Conservation (phyloP, 2,888 invertebrate genomes). For the Acrobasis repandana region DNA sequence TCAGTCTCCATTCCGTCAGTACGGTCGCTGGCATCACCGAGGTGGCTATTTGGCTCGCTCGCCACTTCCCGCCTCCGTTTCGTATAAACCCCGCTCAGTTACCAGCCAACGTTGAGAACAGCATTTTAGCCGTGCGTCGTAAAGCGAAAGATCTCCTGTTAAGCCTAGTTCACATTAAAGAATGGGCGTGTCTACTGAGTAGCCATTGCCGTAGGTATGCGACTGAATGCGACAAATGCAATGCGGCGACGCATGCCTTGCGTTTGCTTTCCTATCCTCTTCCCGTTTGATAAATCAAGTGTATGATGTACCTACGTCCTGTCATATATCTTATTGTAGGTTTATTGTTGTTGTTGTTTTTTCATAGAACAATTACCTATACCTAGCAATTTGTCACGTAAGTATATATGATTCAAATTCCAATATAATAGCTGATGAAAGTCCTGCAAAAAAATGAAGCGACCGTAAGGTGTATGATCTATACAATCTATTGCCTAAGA, state of each 20-base stretch:
- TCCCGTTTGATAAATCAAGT: too few relatives aligned
- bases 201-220: neutral
- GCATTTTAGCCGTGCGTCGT: slow-evolving; percentile 75
- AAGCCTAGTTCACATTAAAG: slow-evolving; percentile 17
- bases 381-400: too few relatives aligned
- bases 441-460: too few relatives aligned
- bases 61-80: slow-evolving; percentile 67
- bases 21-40: slow-evolving; percentile 71
- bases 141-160: slow-evolving; percentile 65
- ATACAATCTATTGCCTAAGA: too few relatives aligned
- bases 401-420: too few relatives aligned
- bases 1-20: slow-evolving; percentile 62
- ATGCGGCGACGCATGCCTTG: neutral
- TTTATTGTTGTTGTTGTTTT: too few relatives aligned
- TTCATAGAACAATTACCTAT: too few relatives aligned
- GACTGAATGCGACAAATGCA: neutral
- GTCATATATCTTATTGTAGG: too few relatives aligned
- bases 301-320: too few relatives aligned
- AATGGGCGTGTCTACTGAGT: neutral
- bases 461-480: too few relatives aligned
- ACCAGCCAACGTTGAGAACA: slow-evolving; percentile 68
- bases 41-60: slow-evolving; percentile 74
- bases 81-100: slow-evolving; percentile 73
- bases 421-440: too few relatives aligned
- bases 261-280: too few relatives aligned